Evolutionary conservation across 2,797 vertebrate species (phyloP), one percentile per base, ranked within the genome.

Genomic region (Lacerta bilineata): DNA sequence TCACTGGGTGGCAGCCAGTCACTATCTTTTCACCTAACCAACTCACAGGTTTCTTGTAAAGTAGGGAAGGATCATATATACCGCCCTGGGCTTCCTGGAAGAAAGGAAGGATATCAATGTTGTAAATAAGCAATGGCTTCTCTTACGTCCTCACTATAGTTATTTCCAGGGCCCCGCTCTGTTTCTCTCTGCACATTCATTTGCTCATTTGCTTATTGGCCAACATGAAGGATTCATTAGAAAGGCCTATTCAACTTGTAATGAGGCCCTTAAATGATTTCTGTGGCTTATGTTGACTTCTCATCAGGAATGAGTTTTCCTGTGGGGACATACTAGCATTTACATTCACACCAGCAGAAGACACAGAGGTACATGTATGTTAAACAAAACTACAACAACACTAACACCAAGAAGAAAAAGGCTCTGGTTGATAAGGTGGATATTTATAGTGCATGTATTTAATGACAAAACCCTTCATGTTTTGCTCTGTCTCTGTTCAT

Each of bases 241-340:
- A 71, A 71, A 71, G 39, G 29, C 43, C 39, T 46, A 46, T 83
- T 83, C 66, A 71, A 25, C 29, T 69, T 41, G 20, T 72, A 84
- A 39, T 59, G 64, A 55, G 23, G 23, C 46, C n/a, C 55, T 84
- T 46, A 59, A 27, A 13, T 84, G 20, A 74, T 74, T 36, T 74
- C 83, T 59, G 20, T 75, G 55, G n/a, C 46, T 74, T 13, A 84
- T 55, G 36, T 17, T 76, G 23, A 39, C 25, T 9, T 66, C 64
- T 64, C 61, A 76, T 76, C 55, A 43, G 55, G 27, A 66, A 77
- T n/a, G 10, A 66, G 17, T n/a, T 64, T 85, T 36, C 74, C 72
- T 76, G 33, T 64, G 39, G 72, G 64, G 80, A 82, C 50, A 85
- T 36, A 74, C 33, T 39, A 84, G 20, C 69, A 66, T 81, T 66